phyloP scores from a whole-genome alignment of 2,797 vertebrate species.

The Pangasius mekongensis region DNA sequence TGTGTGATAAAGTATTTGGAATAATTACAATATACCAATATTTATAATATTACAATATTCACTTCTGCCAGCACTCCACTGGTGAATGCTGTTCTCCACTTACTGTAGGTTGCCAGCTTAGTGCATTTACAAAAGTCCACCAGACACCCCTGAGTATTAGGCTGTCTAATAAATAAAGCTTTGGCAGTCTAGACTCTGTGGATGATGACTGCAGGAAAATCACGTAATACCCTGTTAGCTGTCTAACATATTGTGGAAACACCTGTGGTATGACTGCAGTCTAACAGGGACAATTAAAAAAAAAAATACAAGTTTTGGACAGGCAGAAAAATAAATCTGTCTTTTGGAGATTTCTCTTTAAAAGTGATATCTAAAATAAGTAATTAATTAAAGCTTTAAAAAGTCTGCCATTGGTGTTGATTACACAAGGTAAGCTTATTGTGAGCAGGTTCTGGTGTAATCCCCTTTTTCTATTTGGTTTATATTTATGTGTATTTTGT shows the following conservation, averaged over 20 bases:
- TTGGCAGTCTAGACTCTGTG: slow-evolving; percentile 36
- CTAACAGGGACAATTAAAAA: slow-evolving; percentile 27
- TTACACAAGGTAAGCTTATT: background rate
- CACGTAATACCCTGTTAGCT: slow-evolving; percentile 38
- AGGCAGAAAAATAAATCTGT: background rate
- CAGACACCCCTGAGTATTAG: slow-evolving; percentile 42
- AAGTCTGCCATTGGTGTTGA: background rate
- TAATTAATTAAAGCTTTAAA: background rate
- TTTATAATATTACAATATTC: background rate
- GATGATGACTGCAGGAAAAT: slow-evolving; percentile 36
- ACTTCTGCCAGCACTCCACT: background rate
- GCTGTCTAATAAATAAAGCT: slow-evolving; percentile 37
- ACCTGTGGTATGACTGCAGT: slow-evolving; percentile 32
- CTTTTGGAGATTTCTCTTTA: background rate
- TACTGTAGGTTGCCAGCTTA: slow-evolving; percentile 6
- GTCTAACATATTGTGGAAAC: slow-evolving; percentile 32
- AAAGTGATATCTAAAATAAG: background rate
- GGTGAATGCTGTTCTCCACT: slow-evolving; percentile 2
- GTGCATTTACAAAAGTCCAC: slow-evolving; percentile 26
- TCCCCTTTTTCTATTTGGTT: background rate
- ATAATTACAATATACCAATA: background rate
- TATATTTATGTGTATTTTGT: background rate
- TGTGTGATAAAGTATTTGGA: background rate
- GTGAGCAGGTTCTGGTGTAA: background rate
- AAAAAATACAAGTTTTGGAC: background rate